phyloP scores from a whole-genome alignment of 1,140 invertebrate genomes.

The Marisa cornuarietis region DNA sequence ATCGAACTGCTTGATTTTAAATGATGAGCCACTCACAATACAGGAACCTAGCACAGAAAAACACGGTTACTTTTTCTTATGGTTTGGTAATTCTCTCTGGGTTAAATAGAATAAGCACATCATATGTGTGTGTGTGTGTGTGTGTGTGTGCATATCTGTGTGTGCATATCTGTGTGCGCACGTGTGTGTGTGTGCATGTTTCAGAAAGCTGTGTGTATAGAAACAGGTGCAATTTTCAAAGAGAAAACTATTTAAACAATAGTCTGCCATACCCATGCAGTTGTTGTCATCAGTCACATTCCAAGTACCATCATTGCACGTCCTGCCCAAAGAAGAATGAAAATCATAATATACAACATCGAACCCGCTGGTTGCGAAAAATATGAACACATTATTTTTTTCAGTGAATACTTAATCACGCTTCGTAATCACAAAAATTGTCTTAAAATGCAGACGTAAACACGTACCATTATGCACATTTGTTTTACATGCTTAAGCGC shows the following conservation, averaged over 20 bases:
- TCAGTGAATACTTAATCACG: neutral
- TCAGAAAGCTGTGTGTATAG: too few relatives aligned
- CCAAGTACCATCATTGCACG: constrained; percentile 15
- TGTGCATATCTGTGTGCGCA: neutral
- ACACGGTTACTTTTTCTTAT: neutral
- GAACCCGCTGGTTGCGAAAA: too few relatives aligned
- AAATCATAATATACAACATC: neutral
- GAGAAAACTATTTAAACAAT: neutral
- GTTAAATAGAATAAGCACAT: neutral
- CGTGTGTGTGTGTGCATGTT: neutral
- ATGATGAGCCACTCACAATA: constrained; percentile 14
- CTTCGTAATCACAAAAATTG: neutral
- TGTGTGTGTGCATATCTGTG: too few relatives aligned
- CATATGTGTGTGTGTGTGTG: too few relatives aligned
- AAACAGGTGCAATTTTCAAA: neutral
- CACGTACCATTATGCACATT: neutral
- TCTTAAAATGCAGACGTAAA: neutral
- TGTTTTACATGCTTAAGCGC: neutral
- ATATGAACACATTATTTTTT: neutral
- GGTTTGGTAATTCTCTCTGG: neutral
- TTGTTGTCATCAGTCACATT: neutral
- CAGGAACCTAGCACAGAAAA: neutral
- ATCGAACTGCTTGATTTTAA: constrained; percentile 20
- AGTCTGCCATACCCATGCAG: constrained; percentile 2
- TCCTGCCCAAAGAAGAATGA: constrained; percentile 12